These are phyloP conservation scores for Chrysaora quinquecirrha DNA, from an alignment of 30 jellyfish, hydroid and myxozoan genomes.

Conservation along the genomic window DNA sequence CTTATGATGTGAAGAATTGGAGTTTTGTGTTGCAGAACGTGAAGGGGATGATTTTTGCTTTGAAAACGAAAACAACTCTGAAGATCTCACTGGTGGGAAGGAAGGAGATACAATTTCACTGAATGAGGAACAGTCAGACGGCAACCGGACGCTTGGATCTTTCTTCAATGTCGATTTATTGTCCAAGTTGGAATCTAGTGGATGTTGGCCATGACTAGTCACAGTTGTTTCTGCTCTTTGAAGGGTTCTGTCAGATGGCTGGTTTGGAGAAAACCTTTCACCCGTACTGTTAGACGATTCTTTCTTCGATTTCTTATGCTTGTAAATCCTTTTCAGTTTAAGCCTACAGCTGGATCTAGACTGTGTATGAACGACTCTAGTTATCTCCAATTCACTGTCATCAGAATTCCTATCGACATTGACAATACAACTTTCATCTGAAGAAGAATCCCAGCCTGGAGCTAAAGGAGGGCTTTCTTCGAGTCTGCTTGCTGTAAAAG, in stretches of 20 bases:
- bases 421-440: neutral
- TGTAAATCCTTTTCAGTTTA: neutral
- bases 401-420: conserved; percentile 5
- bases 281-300: neutral
- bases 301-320: neutral
- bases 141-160: too few relatives aligned
- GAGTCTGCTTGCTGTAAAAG: conserved; percentile 13
- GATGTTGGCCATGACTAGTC: neutral
- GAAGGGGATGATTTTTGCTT: neutral
- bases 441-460: neutral
- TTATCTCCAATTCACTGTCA: conserved; percentile 34
- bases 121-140: neutral
- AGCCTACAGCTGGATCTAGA: neutral
- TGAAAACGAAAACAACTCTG: neutral
- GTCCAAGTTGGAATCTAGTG: neutral
- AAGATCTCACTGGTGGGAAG: neutral
- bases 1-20: too few relatives aligned
- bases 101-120: neutral
- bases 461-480: conserved; percentile 25
- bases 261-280: too few relatives aligned
- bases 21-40: too few relatives aligned
- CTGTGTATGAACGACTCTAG: conserved; percentile 8
- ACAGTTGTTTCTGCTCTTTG: too few relatives aligned
- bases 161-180: neutral
- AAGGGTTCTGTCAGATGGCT: neutral